Evolutionary conservation across 37 sponge, comb jelly and placozoan species (phyloP).

Genomic region (Oscarella lobularis): DNA sequence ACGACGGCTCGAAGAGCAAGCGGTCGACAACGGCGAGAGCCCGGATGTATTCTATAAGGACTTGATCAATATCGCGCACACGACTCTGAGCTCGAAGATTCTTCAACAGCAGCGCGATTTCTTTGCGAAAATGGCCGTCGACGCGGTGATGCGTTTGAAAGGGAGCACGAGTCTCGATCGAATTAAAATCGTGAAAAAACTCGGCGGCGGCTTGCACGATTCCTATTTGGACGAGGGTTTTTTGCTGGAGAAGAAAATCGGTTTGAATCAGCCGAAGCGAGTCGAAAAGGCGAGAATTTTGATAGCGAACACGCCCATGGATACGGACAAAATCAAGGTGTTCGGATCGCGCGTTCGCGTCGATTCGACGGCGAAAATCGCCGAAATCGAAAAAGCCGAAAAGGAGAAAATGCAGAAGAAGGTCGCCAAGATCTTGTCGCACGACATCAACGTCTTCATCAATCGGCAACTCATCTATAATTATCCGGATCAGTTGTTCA

Average conservation of each 20-base stretch:
- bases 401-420: constrained; percentile 98
- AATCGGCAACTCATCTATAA: constrained; percentile 99
- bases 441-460: constrained; percentile 92
- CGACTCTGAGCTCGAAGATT: constrained; percentile 96
- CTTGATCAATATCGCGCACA: constrained; percentile 88
- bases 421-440: constrained; percentile 84
- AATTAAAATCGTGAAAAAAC: constrained; percentile 91
- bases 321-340: constrained; percentile 96
- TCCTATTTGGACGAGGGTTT: constrained; percentile 99
- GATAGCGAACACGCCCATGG: constrained; percentile 98
- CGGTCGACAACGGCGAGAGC: constrained; percentile 61
- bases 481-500: constrained; percentile 99
- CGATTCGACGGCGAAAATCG: constrained; percentile 85
- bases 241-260: constrained; percentile 93
- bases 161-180: constrained; percentile 61
- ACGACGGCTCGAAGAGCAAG: constrained; percentile 55
- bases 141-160: constrained; percentile 82
- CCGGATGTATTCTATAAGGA: constrained; percentile 31
- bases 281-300: constrained; percentile 86
- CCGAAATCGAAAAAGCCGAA: constrained; percentile 89
- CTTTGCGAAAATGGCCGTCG: constrained; percentile 88
- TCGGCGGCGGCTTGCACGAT: constrained; percentile 71
- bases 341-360: constrained; percentile 87
- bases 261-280: constrained; percentile 93
- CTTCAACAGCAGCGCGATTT: constrained; percentile 84